These are phyloP conservation scores for Chelon labrosus DNA, from an alignment of 2,797 vertebrate genomes.

Conservation along the genomic window DNA sequence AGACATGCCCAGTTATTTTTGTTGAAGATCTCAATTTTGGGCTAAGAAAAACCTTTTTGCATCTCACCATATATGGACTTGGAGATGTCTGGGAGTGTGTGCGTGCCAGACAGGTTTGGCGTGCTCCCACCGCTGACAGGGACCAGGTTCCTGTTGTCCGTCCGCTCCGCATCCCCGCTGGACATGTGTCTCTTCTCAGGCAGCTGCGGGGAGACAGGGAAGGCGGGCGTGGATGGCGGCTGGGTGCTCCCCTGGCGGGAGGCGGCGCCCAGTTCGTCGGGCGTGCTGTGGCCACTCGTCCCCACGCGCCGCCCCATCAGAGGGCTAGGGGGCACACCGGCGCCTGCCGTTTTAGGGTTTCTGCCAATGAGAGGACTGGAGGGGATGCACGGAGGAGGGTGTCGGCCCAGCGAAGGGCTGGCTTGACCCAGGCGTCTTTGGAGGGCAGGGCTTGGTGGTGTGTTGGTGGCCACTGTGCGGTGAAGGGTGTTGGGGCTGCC, in stretches of 20 bases:
- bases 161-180: slow-evolving; percentile 88
- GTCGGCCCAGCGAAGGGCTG: slow-evolving; percentile 76
- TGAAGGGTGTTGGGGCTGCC: slow-evolving; percentile 91
- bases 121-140: slow-evolving; percentile 82
- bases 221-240: slow-evolving; percentile 87
- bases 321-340: slow-evolving; percentile 83
- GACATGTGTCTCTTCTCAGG: slow-evolving; percentile 93
- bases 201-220: slow-evolving; percentile 90
- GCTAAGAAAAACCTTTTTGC: not conserved
- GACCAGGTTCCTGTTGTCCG: slow-evolving; percentile 87
- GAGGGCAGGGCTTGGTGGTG: slow-evolving; percentile 92
- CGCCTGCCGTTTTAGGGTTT: slow-evolving; percentile 54
- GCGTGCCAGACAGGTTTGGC: slow-evolving; percentile 84
- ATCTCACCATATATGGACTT: slow-evolving; percentile 93
- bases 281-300: slow-evolving; percentile 85
- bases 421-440: slow-evolving; percentile 87
- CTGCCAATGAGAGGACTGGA: slow-evolving; percentile 81
- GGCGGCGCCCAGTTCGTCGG: slow-evolving; percentile 86
- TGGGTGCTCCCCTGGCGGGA: slow-evolving; percentile 90
- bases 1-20: slow-evolving; percentile 13
- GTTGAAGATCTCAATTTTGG: not conserved
- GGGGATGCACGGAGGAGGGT: slow-evolving; percentile 48
- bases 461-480: slow-evolving; percentile 96
- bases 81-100: slow-evolving; percentile 89
- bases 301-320: slow-evolving; percentile 84